Evolutionary conservation across 2,797 vertebrate species (phyloP).

Genomic region (Anomalospiza imberbis): DNA sequence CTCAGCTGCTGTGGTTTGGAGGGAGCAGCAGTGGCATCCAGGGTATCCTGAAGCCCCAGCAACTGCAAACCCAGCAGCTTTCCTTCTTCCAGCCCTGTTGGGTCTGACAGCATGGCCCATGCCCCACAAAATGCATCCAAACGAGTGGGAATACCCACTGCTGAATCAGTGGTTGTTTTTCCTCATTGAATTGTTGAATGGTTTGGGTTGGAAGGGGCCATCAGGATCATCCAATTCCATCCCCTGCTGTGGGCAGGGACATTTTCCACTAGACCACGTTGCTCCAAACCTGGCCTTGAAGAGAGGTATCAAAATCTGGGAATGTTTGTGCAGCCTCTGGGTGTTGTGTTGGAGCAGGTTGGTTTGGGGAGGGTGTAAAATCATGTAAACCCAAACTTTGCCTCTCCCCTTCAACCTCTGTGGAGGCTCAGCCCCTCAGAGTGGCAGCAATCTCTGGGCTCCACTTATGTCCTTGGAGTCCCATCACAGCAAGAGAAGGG

Average conservation of each 20-base stretch:
- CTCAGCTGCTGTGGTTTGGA: not conserved
- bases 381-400: not conserved
- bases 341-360: not conserved
- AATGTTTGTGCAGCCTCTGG: not conserved
- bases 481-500: not conserved
- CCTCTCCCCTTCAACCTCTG: not conserved
- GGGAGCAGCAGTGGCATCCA: not conserved
- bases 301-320: not conserved
- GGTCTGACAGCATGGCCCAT: fast-evolving
- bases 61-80: not conserved
- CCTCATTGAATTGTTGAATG: not conserved
- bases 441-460: not conserved
- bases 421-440: not conserved
- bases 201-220: not conserved
- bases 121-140: not conserved
- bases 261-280: not conserved
- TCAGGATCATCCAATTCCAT: not conserved
- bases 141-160: fast-evolving
- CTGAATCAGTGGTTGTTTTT: not conserved
- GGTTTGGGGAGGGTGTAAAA: not conserved
- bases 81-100: not conserved
- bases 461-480: not conserved
- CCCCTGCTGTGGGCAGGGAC: not conserved
- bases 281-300: not conserved
- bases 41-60: not conserved